Base-by-base conservation (phyloP, 2,797 vertebrate genomes). In the Sus cebifrons region DNA sequence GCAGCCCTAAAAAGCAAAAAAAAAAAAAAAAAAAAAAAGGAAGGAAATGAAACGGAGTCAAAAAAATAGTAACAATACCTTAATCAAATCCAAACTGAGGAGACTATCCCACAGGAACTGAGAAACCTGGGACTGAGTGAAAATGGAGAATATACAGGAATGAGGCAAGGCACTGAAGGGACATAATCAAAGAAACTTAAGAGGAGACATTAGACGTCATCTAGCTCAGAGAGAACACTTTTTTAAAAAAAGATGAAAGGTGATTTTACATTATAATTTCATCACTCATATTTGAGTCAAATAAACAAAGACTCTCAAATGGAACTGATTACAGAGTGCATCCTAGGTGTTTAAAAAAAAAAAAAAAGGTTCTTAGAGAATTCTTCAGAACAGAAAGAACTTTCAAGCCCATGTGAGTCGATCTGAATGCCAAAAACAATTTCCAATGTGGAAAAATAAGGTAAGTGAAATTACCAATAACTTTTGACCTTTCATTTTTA, bases 311-410 rank as follows among this genome's bases (percentile, higher is more conserved):
- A 87, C 56, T 75, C 73, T 54, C 74, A 86, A 82, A 62, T 32
- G 44, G 65, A 92, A 89, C 9, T 60, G 32, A 86, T 84, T 75
- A 58, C 60, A 25, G 13, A 94, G 64, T 15, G 91, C 6, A 58
- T 82, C 17, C 90, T 11, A 70, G 7, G 13, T 29, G 10, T 65
- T 65, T 79, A 21, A 54, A 54, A 73, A 91, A 58, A 54, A 73
- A 58, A 78, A 67, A 71, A 52, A 70, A 49, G 44, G 44, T 49
- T 49, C 44, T 49, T 49, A 2, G n/a, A 86, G 56, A 95, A 92
- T 94, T 92, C 77, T 91, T 90, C 44, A 92, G 36, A 82, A 93
- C 6, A 32, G 60, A 89, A 86, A 95, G 64, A 88, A 91, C 32
- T 75, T 92, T 74, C 49, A 94, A 88, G 49, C 17, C 67, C 54